Base-by-base conservation (phyloP, 2,888 invertebrate genomes). In the Amiota communis region DNA sequence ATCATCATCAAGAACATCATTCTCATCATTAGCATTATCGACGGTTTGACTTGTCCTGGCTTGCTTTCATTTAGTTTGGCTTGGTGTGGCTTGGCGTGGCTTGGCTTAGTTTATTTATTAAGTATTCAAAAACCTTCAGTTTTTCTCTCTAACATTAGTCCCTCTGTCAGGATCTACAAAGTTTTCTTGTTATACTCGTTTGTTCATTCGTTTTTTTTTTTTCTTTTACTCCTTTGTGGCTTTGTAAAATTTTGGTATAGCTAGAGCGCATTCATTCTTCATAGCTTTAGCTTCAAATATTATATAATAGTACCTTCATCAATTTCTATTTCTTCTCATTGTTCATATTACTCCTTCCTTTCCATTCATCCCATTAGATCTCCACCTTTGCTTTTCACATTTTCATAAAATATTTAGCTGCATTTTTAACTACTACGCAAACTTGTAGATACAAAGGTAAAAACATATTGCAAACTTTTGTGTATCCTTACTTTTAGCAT, bases 341-440 rank as follows among this genome's bases (percentile, higher is more conserved):
- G 36, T 63, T 36, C 61, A 61, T 61, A 20, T 0, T n/a, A n/a
- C n/a, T n/a, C n/a, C n/a, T n/a, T n/a, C n/a, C n/a, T n/a, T 17
- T 8, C 10, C 20, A 12, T 61, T 61, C 12, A 12, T n/a, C 23
- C 61, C 61, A 0, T 61, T 10, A 61, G 12, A 12, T 12, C 53
- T 36, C 2, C 36, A 4, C 0, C 3, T 36, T 36, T 36, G 6
- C 36, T 53, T 53, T 23, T 17, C 36, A 13, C 53, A 68, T 79
- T 80, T 77, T 77, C 78, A 73, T 83, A 72, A 83, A 83, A 81
- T 83, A 83, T 83, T 83, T 84, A 83, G 82, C 81, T 80, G 80
- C 78, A 80, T 76, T 71, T 78, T 59, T 20, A 59, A 59, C 12
- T 20, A 20, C 3, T 36, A 36, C 36, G 2, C 8, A 6, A 36